Conservation (phyloP, 2,797 vertebrate genomes). For the Aplochiton taeniatus region DNA sequence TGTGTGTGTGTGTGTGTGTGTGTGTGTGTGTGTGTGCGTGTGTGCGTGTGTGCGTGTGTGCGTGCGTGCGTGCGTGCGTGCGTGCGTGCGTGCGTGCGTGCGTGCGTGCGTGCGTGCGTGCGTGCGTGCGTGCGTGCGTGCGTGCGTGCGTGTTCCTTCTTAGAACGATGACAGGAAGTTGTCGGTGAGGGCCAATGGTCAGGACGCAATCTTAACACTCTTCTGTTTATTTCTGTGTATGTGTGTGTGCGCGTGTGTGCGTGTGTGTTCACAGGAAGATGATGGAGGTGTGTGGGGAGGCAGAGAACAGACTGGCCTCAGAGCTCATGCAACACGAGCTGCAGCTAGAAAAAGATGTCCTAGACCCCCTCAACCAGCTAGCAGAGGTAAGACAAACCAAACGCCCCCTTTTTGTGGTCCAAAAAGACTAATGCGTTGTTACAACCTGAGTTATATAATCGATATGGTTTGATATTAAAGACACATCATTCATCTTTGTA, state of each 20-base stretch:
- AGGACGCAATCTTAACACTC: neutral
- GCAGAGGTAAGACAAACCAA: constrained; percentile 81
- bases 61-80: constrained; percentile 6
- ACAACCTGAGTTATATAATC: too few relatives aligned
- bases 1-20: constrained; percentile 9
- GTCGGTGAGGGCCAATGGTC: too few relatives aligned
- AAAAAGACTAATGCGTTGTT: too few relatives aligned
- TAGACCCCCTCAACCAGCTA: constrained; percentile 89
- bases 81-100: constrained; percentile 6
- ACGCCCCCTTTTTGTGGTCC: too few relatives aligned
- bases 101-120: constrained; percentile 5
- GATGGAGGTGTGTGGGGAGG: constrained; percentile 94
- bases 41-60: too few relatives aligned
- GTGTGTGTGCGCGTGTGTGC: constrained; percentile 7
- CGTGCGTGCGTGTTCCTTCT: neutral
- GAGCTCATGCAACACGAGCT: constrained; percentile 93
- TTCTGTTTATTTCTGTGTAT: constrained; percentile 7
- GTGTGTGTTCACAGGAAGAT: constrained; percentile 82
- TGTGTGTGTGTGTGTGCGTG: too few relatives aligned
- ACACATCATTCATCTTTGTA: too few relatives aligned
- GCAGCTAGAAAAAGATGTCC: constrained; percentile 90
- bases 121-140: constrained; percentile 6
- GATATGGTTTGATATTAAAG: too few relatives aligned
- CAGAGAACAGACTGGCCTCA: constrained; percentile 89
- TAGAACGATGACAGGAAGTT: too few relatives aligned